Percentiles rank a stretch among this genome's conserved stretches.
These are phyloP conservation scores for Corapipo altera DNA, from an alignment of 2,113 vertebrate species.

Conservation along the genomic window DNA sequence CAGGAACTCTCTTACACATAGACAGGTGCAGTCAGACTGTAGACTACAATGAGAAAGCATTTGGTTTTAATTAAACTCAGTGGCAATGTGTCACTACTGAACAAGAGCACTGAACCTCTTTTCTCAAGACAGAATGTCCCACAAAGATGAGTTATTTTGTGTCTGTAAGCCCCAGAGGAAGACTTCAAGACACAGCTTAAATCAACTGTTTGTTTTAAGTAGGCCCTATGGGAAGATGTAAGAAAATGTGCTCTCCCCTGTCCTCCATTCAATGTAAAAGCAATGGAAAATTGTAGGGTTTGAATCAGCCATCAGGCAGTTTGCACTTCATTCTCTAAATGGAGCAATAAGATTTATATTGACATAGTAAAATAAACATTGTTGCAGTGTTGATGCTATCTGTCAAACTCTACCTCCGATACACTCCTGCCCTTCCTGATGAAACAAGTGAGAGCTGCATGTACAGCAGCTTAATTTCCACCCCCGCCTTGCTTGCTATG, in stretches of 20 bases:
- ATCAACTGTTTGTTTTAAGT: not conserved
- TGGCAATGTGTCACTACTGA: conserved; percentile 8
- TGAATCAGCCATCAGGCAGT: not conserved
- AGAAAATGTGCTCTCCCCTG: not conserved
- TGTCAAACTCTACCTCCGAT: not conserved
- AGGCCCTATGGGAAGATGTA: not conserved
- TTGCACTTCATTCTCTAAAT: not conserved
- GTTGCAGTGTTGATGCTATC: not conserved
- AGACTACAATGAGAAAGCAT: not conserved
- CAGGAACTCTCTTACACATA: not conserved
- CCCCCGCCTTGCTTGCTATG: not conserved
- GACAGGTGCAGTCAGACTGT: not conserved
- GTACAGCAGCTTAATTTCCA: not conserved
- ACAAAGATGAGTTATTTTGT: conserved; percentile 27
- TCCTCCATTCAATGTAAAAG: not conserved
- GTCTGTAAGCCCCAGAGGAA: conserved; percentile 42
- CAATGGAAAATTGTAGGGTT: not conserved
- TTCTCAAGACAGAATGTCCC: not conserved
- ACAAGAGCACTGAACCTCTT: not conserved
- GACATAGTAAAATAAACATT: conserved; percentile 3
- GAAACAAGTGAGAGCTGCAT: not conserved
- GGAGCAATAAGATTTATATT: not conserved
- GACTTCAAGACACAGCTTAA: conserved; percentile 32
- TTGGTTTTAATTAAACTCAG: not conserved
- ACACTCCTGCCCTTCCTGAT: not conserved